Conservation (phyloP, 1,140 invertebrate species). For the Hirudo medicinalis region DNA sequence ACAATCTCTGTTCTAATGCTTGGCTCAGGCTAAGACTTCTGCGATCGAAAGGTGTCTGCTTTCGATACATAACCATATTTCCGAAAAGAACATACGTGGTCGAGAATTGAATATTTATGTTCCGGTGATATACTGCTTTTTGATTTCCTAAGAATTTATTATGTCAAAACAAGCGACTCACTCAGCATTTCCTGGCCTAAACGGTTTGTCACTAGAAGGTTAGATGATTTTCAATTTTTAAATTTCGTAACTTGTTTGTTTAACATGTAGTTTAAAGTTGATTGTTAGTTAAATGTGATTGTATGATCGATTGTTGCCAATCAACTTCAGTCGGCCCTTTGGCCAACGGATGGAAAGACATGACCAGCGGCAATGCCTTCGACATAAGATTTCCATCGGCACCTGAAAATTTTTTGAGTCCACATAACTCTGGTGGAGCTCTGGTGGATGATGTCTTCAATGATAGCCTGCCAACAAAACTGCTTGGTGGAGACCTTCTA, state of each 20-base stretch:
- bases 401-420: neutral
- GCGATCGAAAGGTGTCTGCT: too few relatives aligned
- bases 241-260: too few relatives aligned
- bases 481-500: constrained; percentile 7
- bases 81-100: too few relatives aligned
- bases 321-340: neutral
- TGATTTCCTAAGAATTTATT: neutral
- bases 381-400: constrained; percentile 6
- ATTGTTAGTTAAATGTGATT: too few relatives aligned
- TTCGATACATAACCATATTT: too few relatives aligned
- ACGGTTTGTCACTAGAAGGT: constrained; percentile 2
- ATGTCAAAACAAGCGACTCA: constrained; percentile 11
- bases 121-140: too few relatives aligned
- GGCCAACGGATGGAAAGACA: constrained; percentile 11
- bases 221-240: too few relatives aligned
- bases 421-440: neutral
- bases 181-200: constrained; percentile 1
- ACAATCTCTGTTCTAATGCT: too few relatives aligned
- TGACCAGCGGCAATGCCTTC: constrained; percentile 6
- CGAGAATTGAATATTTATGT: too few relatives aligned
- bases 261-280: too few relatives aligned
- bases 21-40: too few relatives aligned
- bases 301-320: neutral
- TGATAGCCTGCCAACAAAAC: constrained; percentile 1
- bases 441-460: constrained; percentile 5